Percentiles rank a stretch among this genome's conserved stretches.
These are phyloP conservation scores for Tenebrosternarchus preto DNA, from an alignment of 2,113 vertebrate species.

Conservation along the genomic window DNA sequence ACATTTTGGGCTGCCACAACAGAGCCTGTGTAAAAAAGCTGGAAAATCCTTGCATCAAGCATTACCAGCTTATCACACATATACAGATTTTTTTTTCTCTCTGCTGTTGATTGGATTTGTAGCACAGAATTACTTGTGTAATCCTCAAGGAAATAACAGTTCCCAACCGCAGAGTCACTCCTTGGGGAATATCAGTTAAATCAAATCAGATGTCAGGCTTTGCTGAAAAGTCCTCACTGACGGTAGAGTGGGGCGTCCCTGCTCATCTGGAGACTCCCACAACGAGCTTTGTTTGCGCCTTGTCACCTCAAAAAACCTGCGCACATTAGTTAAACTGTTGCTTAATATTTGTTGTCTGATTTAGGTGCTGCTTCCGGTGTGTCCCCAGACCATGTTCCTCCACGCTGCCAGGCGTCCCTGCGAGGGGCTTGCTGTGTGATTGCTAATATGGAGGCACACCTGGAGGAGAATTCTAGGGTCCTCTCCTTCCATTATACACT, in stretches of 20 bases:
- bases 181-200: slow-evolving; percentile 4
- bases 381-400: too few species aligned
- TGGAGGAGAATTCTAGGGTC: slow-evolving; percentile 40
- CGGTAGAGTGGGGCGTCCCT: slow-evolving; percentile 25
- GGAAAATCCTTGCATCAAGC: neutral
- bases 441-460: slow-evolving; percentile 42
- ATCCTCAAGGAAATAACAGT: slow-evolving; percentile 54
- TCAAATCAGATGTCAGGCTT: slow-evolving; percentile 33
- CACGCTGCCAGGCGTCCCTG: slow-evolving; percentile 43
- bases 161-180: slow-evolving; percentile 33
- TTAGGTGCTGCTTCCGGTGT: slow-evolving; percentile 33
- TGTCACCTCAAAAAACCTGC: slow-evolving; percentile 39
- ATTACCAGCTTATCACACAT: slow-evolving; percentile 35
- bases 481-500: slow-evolving; percentile 29
- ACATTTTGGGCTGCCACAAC: slow-evolving; percentile 22
- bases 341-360: slow-evolving; percentile 39
- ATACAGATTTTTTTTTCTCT: slow-evolving; percentile 49
- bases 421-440: slow-evolving; percentile 43
- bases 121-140: slow-evolving; percentile 61
- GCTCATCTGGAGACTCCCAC: slow-evolving; percentile 26
- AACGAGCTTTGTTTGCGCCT: too few species aligned
- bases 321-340: slow-evolving; percentile 23
- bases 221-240: too few species aligned
- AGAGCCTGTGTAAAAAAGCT: neutral
- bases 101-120: slow-evolving; percentile 42